These are phyloP conservation scores for Platysternon megacephalum DNA, from an alignment of 2,113 vertebrate genomes.

Conservation along the genomic window DNA sequence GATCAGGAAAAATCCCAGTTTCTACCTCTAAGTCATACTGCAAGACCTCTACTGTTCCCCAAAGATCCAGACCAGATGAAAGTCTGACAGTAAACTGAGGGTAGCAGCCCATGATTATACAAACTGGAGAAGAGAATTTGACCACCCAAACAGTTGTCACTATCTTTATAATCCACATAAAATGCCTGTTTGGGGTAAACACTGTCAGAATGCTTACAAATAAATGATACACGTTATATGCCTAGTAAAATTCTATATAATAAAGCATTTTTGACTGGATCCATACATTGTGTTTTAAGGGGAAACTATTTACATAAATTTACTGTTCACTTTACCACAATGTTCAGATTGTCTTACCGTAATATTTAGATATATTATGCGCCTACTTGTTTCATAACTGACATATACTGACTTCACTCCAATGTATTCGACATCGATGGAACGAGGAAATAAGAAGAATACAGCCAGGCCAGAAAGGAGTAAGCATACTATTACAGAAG, in stretches of 20 bases:
- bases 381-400: conserved; percentile 84
- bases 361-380: conserved; percentile 93
- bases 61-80: background rate
- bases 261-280: background rate
- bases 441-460: conserved; percentile 97
- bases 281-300: background rate
- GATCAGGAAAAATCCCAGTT: background rate
- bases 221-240: background rate
- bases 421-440: conserved; percentile 92
- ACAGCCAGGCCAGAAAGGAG: conserved; percentile 93
- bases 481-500: conserved; percentile 91
- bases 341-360: conserved; percentile 82
- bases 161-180: background rate
- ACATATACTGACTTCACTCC: conserved; percentile 95
- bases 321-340: background rate
- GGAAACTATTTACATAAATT: background rate
- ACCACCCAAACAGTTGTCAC: background rate
- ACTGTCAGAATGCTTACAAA: background rate
- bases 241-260: background rate
- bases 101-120: background rate
- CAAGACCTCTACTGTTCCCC: background rate
- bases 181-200: background rate
- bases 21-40: background rate
- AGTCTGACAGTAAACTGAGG: background rate
- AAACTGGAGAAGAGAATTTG: background rate